These are phyloP conservation scores for Hyperoplus lanceolatus DNA, from an alignment of 2,797 vertebrate species.

Conservation along the genomic window DNA sequence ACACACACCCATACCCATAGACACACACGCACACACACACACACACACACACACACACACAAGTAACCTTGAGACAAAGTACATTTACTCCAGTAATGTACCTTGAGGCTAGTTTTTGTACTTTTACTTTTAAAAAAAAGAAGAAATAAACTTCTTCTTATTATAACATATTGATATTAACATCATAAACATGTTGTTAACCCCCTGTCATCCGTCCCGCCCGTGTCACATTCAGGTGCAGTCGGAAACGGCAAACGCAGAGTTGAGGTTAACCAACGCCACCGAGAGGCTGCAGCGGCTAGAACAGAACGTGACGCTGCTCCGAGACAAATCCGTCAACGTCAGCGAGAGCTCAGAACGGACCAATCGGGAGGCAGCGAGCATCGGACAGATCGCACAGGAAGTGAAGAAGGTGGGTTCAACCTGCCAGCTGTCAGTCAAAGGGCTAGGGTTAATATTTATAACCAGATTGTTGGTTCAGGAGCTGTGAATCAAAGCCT, in stretches of 20 bases:
- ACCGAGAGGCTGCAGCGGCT: conserved; percentile 89
- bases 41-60: too few relatives aligned
- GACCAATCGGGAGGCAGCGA: conserved; percentile 84
- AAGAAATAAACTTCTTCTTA: too few relatives aligned
- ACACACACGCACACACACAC: too few relatives aligned
- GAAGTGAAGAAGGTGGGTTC: conserved; percentile 88
- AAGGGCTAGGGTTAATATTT: too few relatives aligned
- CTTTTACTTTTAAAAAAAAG: too few relatives aligned
- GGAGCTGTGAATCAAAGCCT: too few relatives aligned
- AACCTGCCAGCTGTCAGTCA: too few relatives aligned
- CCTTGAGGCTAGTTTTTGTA: too few relatives aligned
- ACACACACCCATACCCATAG: too few relatives aligned
- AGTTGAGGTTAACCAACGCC: conserved; percentile 90
- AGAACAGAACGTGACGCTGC: conserved; percentile 87
- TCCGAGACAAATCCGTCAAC: conserved; percentile 87
- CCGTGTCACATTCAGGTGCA: conserved; percentile 85
- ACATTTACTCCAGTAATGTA: background rate
- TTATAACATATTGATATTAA: background rate
- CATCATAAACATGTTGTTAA: background rate
- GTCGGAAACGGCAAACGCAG: conserved; percentile 91
- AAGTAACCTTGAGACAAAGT: too few relatives aligned
- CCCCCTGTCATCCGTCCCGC: background rate
- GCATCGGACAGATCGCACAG: conserved; percentile 84
- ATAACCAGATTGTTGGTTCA: too few relatives aligned
- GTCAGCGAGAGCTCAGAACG: conserved; percentile 79